Conservation (phyloP, 2,888 invertebrate genomes). For the Cryptosula pallasiana region DNA sequence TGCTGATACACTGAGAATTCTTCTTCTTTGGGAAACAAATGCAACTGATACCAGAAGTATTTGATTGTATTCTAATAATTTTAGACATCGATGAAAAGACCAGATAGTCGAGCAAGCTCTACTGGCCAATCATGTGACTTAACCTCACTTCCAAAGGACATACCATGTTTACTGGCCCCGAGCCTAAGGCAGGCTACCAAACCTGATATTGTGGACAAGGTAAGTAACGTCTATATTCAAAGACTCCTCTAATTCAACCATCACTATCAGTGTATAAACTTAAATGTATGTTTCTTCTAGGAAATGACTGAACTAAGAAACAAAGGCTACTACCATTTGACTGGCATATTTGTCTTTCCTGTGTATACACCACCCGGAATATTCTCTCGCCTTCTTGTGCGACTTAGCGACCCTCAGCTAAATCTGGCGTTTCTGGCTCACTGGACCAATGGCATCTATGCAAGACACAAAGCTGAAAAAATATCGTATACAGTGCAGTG, state of each 20-base stretch:
- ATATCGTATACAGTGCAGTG: not conserved
- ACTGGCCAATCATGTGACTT: not conserved
- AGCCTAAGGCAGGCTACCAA: not conserved
- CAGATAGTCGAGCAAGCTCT: not conserved
- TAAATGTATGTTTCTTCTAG: too few relatives aligned
- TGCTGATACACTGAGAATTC: too few relatives aligned
- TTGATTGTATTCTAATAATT: too few relatives aligned
- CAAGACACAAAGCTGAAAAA: slow-evolving; percentile 30
- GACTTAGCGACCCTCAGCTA: slow-evolving; percentile 34
- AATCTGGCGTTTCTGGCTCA: slow-evolving; percentile 37
- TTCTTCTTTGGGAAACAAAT: too few relatives aligned
- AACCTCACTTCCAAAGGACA: not conserved
- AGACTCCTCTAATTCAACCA: too few relatives aligned
- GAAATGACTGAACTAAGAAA: slow-evolving; percentile 23
- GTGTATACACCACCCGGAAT: slow-evolving; percentile 45
- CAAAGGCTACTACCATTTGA: slow-evolving; percentile 32
- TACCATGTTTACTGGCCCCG: not conserved
- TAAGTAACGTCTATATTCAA: too few relatives aligned
- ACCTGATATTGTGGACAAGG: slow-evolving; percentile 6
- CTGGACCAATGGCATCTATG: slow-evolving; percentile 43
- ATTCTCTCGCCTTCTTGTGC: slow-evolving; percentile 41
- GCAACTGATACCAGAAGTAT: too few relatives aligned
- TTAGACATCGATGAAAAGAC: not conserved
- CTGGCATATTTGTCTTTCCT: slow-evolving; percentile 39
- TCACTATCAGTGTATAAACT: too few relatives aligned